Percentiles rank a stretch among this genome's conserved stretches.
phyloP scores from a whole-genome alignment of 2,113 vertebrate genomes.

The Heterochromis multidens region DNA sequence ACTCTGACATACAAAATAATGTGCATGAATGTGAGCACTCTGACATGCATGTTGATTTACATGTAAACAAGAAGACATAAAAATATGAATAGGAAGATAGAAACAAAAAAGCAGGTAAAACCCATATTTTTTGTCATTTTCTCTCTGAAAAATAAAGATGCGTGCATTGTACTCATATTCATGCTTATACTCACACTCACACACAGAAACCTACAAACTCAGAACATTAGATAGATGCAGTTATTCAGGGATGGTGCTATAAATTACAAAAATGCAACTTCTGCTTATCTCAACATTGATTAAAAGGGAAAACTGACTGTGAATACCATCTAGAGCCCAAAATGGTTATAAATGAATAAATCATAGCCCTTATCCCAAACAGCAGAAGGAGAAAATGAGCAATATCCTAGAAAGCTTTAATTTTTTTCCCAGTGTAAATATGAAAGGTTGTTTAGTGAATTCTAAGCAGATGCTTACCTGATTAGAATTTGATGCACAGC shows the following conservation, averaged over 20 bases:
- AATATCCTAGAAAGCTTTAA: constrained; percentile 63
- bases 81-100: background rate
- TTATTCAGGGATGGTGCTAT: constrained; percentile 1
- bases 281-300: constrained; percentile 61
- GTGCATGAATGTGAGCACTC: background rate
- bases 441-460: constrained; percentile 60
- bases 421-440: constrained; percentile 58
- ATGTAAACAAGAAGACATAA: background rate
- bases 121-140: background rate
- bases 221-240: background rate
- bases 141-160: background rate
- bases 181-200: background rate
- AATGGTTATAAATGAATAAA: constrained; percentile 66
- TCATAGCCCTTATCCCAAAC: constrained; percentile 57
- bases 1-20: constrained; percentile 2
- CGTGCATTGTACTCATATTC: background rate
- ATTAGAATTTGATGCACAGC: constrained; percentile 62
- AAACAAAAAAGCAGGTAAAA: background rate
- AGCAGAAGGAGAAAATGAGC: constrained; percentile 61
- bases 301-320: constrained; percentile 57
- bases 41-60: background rate
- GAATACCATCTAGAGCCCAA: constrained; percentile 47
- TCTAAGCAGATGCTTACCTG: constrained; percentile 64
- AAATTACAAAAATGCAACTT: constrained; percentile 60
- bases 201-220: background rate